Evolutionary conservation across 2,888 invertebrate species (phyloP).

Genomic region (Caprella mutica): DNA sequence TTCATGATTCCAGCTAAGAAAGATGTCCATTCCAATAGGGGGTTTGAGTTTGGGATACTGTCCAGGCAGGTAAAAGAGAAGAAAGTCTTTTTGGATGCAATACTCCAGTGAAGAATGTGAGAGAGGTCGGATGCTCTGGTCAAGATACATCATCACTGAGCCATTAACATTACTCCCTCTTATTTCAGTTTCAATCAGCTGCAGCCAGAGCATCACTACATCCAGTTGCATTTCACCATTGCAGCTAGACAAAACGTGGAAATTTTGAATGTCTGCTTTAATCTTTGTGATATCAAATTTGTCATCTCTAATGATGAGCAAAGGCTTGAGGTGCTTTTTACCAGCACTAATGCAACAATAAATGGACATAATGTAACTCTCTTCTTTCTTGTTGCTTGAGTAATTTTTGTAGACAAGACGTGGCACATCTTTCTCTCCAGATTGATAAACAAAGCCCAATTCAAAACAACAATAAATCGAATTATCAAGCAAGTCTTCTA

Average conservation of each 20-base stretch:
- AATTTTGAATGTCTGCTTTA: background rate
- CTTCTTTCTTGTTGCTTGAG: too few relatives aligned
- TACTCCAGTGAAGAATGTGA: conserved; percentile 1
- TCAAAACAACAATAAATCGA: conserved; percentile 8
- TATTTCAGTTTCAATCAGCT: conserved; percentile 1
- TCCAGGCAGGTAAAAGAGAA: conserved; percentile 3
- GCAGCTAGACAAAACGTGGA: background rate
- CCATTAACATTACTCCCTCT: background rate
- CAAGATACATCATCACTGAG: background rate
- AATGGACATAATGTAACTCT: background rate
- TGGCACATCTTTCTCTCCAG: background rate
- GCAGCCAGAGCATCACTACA: conserved; percentile 6
- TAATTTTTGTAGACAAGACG: background rate
- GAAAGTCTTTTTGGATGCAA: background rate
- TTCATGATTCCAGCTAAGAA: background rate
- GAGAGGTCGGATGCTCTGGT: conserved; percentile 6
- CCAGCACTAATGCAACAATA: conserved; percentile 3
- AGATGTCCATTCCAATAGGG: conserved; percentile 8
- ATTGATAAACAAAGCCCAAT: background rate
- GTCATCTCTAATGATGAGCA: background rate
- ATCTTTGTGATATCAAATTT: background rate
- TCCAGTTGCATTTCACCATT: conserved; percentile 1
- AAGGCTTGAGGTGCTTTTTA: background rate
- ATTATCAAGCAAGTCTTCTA: background rate
- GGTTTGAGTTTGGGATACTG: background rate